Evolutionary conservation across 2,888 invertebrate genomes (phyloP), one percentile per base, ranked within the genome.

Genomic region (Junonia oenone): DNA sequence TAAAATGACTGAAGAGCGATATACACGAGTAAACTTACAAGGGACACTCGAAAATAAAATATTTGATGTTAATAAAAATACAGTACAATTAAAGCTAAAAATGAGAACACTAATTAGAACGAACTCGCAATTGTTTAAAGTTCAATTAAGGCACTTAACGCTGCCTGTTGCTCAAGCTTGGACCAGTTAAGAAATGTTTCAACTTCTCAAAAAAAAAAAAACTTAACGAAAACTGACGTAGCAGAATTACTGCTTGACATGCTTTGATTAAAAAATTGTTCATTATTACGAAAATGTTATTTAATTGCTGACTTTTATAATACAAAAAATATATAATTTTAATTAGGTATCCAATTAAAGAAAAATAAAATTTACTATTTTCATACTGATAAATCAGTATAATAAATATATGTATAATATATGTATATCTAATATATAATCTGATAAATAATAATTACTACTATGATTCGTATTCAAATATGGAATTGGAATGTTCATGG

Each of bases 71-170:
- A 15, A 43, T 22, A 43, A 43, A 43, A 43, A 14, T 48, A 33
- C 6, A 26, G 35, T 22, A 46, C 31, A 54, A 27, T 19, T 26
- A 11, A 33, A 46, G 37, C 45, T 13, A 14, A 56, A 43, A 43
- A 43, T 17, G 22, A n/a, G 29, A 13, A 29, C 51, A 35, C 26
- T 40, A 15, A 45, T 51, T 54, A 49, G 45, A 31, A 11, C 22
- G 40, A 40, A 29, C 45, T 37, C 33, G 49, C 51, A 45, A 48
- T 13, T 53, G 52, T 49, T 31, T 29, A 19, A 22, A 48, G 17
- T 38, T 47, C 27, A 51, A 58, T 60, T 60, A 58, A 58, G 51
- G 9, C 49, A 51, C 22, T 60, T 60, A 58, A 13, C 45, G 8
- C n/a, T 9, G 26, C 13, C 29, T 27, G 37, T 50, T 37, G 35